Evolutionary conservation across 2,888 invertebrate genomes (phyloP).

Genomic region (Lycocerus yunnanus): DNA sequence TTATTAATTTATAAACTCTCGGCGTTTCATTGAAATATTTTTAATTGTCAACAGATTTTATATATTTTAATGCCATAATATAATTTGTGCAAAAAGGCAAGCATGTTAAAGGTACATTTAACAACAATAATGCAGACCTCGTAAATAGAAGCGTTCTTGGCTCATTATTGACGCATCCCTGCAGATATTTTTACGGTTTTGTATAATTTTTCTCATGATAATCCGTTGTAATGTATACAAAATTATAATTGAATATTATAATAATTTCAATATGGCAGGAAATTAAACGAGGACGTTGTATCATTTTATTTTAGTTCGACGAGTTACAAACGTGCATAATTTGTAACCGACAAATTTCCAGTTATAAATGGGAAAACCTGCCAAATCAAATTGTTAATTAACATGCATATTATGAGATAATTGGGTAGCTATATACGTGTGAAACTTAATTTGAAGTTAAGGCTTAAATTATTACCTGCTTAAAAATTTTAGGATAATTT

Average conservation of each 20-base stretch:
- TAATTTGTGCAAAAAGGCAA: neutral
- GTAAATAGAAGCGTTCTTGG: neutral
- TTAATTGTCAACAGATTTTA: neutral
- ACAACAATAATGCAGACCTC: too few species aligned
- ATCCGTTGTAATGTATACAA: neutral
- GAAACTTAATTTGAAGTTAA: neutral
- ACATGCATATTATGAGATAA: neutral
- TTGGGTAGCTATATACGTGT: neutral
- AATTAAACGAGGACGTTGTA: neutral
- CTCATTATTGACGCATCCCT: neutral
- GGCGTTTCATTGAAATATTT: neutral
- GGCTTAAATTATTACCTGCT: neutral
- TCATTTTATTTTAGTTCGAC: neutral
- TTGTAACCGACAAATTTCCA: neutral
- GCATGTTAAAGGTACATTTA: too few species aligned
- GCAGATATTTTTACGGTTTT: neutral
- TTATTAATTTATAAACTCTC: neutral
- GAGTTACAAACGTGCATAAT: neutral
- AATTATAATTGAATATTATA: neutral
- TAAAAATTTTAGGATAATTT: neutral
- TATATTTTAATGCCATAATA: neutral
- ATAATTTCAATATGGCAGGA: neutral
- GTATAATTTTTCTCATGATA: neutral
- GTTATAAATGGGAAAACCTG: neutral
- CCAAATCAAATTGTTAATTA: neutral